Base-by-base conservation (phyloP, 2,888 invertebrate species). In the Scaptomyza cyrtandrae region DNA sequence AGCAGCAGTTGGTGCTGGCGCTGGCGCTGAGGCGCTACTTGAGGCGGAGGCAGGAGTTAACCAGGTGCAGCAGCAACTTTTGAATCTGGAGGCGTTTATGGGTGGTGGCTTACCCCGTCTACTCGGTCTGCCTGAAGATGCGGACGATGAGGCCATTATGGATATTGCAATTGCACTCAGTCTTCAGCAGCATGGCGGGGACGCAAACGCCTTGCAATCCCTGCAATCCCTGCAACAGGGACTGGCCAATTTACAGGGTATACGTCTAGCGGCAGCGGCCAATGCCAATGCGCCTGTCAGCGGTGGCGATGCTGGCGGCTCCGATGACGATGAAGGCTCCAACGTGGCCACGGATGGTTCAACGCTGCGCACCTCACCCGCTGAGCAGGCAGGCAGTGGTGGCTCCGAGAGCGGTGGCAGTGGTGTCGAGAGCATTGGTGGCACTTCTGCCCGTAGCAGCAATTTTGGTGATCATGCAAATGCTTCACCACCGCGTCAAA, bases 71-170 rank as follows among this genome's bases (percentile, higher is more conserved):
- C 90, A 90, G 46, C 91, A 91, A 37, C 62, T 92, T 6, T 86
- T 92, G 9, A 92, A 93, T 19, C 80, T 94, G 29, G 93, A 94
- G 82, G 93, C 93, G 0, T 89, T 93, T 54, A 89, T 93, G 71
- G 92, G 92, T 24, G 95, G 93, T 16, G 94, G 95, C 50, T 95
- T 97, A 77, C 97, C 96, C 54, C 96, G 96, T 0, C 92, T 98
- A 29, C 93, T 98, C 7, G 98, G 98, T 86, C 95, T 98, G 55
- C 97, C 98, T 13, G 96, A 97, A n/a, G 98, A 98, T 91, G 97
- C 98, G 1, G 98, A 98, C 89, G 98, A 99, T 91, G 98, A 98
- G 91, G 96, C 98, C 0, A 98, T 99, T 95, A 97, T 99, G 66
- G 98, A 98, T 92, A 94, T 99, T 73, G 99, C 98, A 2, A 98